Evolutionary conservation across 1,140 invertebrate genomes (phyloP).

Genomic region (Chironomus striatipennis): DNA sequence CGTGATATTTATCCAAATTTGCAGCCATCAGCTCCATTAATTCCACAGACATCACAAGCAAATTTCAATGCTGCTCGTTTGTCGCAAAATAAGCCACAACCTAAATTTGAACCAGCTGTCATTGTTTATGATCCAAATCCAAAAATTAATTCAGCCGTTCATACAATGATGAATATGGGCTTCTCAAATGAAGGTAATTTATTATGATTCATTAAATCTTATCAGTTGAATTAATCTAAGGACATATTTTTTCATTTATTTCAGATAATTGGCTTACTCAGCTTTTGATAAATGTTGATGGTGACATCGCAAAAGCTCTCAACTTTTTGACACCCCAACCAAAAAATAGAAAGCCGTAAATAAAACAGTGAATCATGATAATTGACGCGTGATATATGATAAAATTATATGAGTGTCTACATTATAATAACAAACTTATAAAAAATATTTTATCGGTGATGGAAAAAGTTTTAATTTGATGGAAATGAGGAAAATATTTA

Average conservation of each 20-base stretch:
- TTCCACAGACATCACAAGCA: neutral
- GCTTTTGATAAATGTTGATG: slow-evolving; percentile 47
- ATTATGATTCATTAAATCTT: slow-evolving; percentile 45
- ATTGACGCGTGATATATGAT: neutral
- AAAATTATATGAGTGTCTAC: neutral
- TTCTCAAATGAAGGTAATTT: slow-evolving; percentile 59
- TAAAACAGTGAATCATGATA: neutral
- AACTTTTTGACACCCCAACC: slow-evolving; percentile 47
- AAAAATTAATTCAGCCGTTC: slow-evolving; percentile 49
- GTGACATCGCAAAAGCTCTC: slow-evolving; percentile 60
- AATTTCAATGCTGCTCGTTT: neutral
- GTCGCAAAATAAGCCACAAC: neutral
- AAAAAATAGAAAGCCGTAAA: neutral
- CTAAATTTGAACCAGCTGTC: neutral
- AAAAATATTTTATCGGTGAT: neutral
- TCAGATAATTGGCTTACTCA: slow-evolving; percentile 43
- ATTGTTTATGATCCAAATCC: slow-evolving; percentile 43
- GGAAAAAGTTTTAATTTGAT: neutral
- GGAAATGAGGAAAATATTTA: no score
- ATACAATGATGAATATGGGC: slow-evolving; percentile 71
- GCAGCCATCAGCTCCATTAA: neutral
- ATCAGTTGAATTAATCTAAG: slow-evolving; percentile 44
- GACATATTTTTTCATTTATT: neutral
- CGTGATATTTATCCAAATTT: neutral
- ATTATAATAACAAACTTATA: neutral